Evolutionary conservation across 1,140 invertebrate species (phyloP).

Genomic region (Telenomus remus): DNA sequence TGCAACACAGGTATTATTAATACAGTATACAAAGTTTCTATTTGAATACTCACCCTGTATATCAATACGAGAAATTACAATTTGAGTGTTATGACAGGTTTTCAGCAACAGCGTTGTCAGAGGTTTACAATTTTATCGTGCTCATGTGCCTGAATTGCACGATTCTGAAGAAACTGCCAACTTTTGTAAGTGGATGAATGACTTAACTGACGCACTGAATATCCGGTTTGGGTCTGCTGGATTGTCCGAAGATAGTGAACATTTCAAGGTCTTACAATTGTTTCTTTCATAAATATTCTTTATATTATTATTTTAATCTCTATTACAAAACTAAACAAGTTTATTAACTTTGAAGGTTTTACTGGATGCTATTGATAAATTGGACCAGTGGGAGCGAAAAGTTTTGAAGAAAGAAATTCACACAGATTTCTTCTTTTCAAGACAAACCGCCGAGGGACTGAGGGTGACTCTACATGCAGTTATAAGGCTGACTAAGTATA

Average conservation of each 20-base stretch:
- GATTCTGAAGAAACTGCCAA: slow-evolving; percentile 6
- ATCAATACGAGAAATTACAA: background rate
- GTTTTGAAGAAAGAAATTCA: background rate
- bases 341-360: background rate
- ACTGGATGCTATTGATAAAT: background rate
- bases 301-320: background rate
- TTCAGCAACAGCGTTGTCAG: slow-evolving; percentile 12
- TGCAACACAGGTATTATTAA: slow-evolving; percentile 4
- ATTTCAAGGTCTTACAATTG: slow-evolving; percentile 23
- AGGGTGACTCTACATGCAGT: background rate
- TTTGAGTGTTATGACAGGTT: slow-evolving; percentile 8
- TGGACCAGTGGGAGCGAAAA: background rate
- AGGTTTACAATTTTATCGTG: slow-evolving; percentile 9
- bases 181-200: slow-evolving; percentile 25
- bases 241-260: slow-evolving; percentile 3
- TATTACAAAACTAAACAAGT: background rate
- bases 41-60: background rate
- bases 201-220: slow-evolving; percentile 19
- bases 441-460: slow-evolving; percentile 1
- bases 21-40: too few relatives aligned
- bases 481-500: slow-evolving; percentile 2
- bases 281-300: background rate
- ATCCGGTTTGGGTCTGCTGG: background rate
- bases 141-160: slow-evolving; percentile 1
- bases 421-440: background rate